phyloP scores from a whole-genome alignment of 2,797 vertebrate genomes.

The Periophthalmus magnuspinnatus region DNA sequence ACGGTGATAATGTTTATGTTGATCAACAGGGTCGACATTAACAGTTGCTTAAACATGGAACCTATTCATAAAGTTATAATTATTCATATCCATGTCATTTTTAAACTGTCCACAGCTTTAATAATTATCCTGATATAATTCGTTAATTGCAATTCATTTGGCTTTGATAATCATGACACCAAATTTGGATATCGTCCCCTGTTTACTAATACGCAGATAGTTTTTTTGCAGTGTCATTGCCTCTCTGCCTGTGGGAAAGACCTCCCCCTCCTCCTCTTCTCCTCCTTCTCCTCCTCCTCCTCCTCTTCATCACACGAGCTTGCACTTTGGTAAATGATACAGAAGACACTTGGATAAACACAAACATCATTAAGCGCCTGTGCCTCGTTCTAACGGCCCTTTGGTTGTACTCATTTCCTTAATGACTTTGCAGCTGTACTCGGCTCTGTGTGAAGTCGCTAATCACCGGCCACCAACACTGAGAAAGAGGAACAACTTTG shows the following conservation, averaged over 20 bases:
- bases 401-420: constrained; percentile 68
- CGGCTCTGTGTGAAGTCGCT: constrained; percentile 59
- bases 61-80: too few relatives aligned
- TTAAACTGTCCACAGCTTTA: not conserved
- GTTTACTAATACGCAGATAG: too few relatives aligned
- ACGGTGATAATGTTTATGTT: too few relatives aligned
- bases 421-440: constrained; percentile 63
- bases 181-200: too few relatives aligned
- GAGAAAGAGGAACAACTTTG: not conserved
- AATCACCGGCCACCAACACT: constrained; percentile 53
- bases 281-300: too few relatives aligned
- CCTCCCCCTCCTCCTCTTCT: not conserved
- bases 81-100: too few relatives aligned
- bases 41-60: too few relatives aligned
- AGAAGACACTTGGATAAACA: constrained; percentile 68
- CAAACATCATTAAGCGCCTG: constrained; percentile 73
- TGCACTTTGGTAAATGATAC: constrained; percentile 62
- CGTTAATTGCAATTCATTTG: too few relatives aligned
- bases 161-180: too few relatives aligned
- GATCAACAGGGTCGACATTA: too few relatives aligned
- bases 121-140: too few relatives aligned
- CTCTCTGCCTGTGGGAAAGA: constrained; percentile 43
- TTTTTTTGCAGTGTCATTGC: not conserved
- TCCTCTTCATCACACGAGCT: constrained; percentile 44
- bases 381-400: constrained; percentile 67